Base-by-base conservation (phyloP, 2,113 vertebrate genomes). In the Mungos mungo region DNA sequence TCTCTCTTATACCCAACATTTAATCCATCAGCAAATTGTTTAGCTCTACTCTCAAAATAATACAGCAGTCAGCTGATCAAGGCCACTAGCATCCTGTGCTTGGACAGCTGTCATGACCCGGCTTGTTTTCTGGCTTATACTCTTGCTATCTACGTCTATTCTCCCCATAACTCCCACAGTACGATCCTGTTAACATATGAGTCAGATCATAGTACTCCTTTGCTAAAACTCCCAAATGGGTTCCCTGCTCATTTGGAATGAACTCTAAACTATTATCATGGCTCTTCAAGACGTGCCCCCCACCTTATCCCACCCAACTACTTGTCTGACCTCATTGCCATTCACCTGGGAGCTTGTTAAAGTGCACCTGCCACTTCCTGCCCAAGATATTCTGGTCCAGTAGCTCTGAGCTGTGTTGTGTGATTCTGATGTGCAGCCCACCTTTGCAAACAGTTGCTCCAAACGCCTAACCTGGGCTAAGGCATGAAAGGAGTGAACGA, bases 91-190 rank as follows among this genome's bases (percentile, higher is more conserved):
- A 5, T 4, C 31, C 47, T 25, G 74, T 41, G 38, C 14, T 54
- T 52, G 63, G 91, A 57, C 23, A 68, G 9, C 0, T 6, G 25
- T 50, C 11, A 47, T 25, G 0, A 6, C 25, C 72, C 31, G 3
- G 0, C 23, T 27, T 52, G 54, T 71, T 18, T 94, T 68, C 50
- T 41, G 29, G 38, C 31, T 63, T 38, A 29, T 1, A 6, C 0
- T 88, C 45, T 31, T 38, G 45, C 69, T 47, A 5, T 3, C 23
- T 31, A 2, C 0, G 0, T 47, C 33, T 25, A 0, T 74, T 38
- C 27, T 35, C 25, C 3, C n/a, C 60, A 15, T 3, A 10, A 91
- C 13, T 77, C 54, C 71, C 50, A 65, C 4, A 29, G 84, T 4
- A 5, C 14, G 25, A 15, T 31, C 57, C n/a, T 13, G 29, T 14